Percentiles rank a stretch among this genome's conserved stretches.
These are phyloP conservation scores for Indri indri DNA, from an alignment of 2,113 vertebrate genomes.

Conservation along the genomic window DNA sequence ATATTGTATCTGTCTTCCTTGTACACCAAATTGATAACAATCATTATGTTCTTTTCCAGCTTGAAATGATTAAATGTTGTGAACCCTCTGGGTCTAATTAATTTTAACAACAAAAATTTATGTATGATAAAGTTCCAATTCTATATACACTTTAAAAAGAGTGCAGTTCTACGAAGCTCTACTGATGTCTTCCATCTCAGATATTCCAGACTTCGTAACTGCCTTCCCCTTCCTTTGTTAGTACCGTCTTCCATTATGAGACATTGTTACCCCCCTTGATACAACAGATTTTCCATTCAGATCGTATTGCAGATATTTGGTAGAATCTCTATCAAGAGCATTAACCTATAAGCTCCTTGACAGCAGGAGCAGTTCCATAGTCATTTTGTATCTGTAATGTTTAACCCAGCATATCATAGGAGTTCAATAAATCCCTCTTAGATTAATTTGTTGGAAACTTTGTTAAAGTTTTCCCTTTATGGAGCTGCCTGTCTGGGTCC, in stretches of 20 bases:
- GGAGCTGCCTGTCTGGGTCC: neutral
- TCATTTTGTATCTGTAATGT: no score
- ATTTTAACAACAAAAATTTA: neutral
- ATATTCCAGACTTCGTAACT: neutral
- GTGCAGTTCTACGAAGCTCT: neutral
- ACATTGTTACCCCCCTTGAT: rapidly evolving
- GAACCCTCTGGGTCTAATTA: neutral
- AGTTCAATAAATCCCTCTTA: neutral
- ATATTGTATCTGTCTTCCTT: neutral
- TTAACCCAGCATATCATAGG: neutral
- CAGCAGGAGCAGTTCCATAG: neutral
- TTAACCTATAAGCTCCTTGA: neutral
- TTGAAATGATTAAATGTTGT: neutral
- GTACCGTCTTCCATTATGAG: rapidly evolving
- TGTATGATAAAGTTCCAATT: neutral
- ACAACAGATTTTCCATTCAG: neutral
- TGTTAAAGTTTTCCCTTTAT: neutral
- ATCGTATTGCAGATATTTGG: rapidly evolving
- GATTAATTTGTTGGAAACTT: neutral
- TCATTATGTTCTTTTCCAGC: neutral
- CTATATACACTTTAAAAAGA: neutral
- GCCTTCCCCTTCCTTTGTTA: neutral
- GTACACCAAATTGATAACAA: neutral
- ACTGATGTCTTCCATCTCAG: neutral
- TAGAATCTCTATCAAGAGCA: rapidly evolving